A percentile compares a stretch with the other conserved stretches of the same genome.
Evolutionary conservation across 1,140 invertebrate species (phyloP).

Genomic region (Calephelis nemesis): DNA sequence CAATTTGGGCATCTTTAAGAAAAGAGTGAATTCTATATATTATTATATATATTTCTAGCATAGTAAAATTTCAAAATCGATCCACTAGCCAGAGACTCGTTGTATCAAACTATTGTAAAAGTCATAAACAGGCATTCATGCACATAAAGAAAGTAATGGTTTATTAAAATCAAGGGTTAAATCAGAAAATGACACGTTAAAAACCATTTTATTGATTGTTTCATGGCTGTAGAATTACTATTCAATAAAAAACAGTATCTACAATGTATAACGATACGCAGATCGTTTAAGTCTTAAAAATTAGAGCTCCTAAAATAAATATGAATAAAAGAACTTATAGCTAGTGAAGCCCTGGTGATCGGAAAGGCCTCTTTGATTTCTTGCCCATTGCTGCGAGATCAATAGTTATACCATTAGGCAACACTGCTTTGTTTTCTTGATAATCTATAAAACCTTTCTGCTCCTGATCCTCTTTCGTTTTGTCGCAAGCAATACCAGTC

Average conservation of each 20-base stretch:
- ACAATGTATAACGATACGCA: slow-evolving; percentile 16
- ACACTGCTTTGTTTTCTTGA: slow-evolving; percentile 84
- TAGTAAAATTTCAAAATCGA: too few relatives aligned
- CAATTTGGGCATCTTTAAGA: too few relatives aligned
- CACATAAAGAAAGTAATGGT: too few relatives aligned
- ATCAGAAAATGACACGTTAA: slow-evolving; percentile 15
- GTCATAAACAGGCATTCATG: too few relatives aligned
- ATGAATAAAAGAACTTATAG: slow-evolving; percentile 45
- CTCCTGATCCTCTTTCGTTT: slow-evolving; percentile 80
- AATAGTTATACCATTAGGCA: slow-evolving; percentile 85
- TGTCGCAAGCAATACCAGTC: slow-evolving; percentile 85
- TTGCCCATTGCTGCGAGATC: slow-evolving; percentile 85
- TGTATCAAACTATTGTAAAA: too few relatives aligned
- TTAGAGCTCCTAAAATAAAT: slow-evolving; percentile 74
- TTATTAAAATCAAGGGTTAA: not conserved
- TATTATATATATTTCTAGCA: too few relatives aligned
- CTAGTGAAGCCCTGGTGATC: slow-evolving; percentile 65
- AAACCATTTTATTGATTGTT: slow-evolving; percentile 25
- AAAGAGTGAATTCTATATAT: too few relatives aligned
- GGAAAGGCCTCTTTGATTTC: slow-evolving; percentile 82
- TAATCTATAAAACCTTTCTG: slow-evolving; percentile 85
- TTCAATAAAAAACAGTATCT: slow-evolving; percentile 29
- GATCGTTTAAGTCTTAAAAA: slow-evolving; percentile 45
- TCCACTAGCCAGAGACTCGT: too few relatives aligned
- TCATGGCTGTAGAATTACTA: slow-evolving; percentile 28